Evolutionary conservation across 2,888 invertebrate genomes (phyloP).

Genomic region (Magallana nippona): DNA sequence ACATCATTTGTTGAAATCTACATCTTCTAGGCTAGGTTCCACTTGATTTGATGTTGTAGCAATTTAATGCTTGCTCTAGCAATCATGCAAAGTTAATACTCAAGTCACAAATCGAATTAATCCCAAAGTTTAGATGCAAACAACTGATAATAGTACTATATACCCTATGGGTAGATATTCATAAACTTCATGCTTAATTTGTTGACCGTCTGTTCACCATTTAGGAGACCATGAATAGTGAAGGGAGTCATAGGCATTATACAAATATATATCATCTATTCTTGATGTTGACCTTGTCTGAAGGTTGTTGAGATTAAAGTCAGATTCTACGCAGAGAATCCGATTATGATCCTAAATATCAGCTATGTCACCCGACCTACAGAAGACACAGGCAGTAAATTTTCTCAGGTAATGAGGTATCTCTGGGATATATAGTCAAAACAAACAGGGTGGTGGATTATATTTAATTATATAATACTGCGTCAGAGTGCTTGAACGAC

Average conservation of each 20-base stretch:
- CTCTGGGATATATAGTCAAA: not conserved
- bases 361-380: slow-evolving; percentile 9
- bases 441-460: not conserved
- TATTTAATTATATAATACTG: not conserved
- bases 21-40: too few relatives aligned
- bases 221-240: not conserved
- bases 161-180: too few relatives aligned
- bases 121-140: too few relatives aligned
- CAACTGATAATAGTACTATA: too few relatives aligned
- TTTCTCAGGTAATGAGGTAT: slow-evolving; percentile 30
- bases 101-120: too few relatives aligned
- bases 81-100: too few relatives aligned
- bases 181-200: too few relatives aligned
- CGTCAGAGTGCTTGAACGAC: not conserved
- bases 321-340: slow-evolving; percentile 1
- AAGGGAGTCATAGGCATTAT: not conserved
- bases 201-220: too few relatives aligned
- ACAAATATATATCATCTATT: not conserved
- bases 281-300: slow-evolving; percentile 10
- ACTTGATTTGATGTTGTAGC: too few relatives aligned
- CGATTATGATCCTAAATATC: slow-evolving; percentile 14
- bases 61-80: too few relatives aligned
- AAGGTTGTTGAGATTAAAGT: slow-evolving; percentile 28
- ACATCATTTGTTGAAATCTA: too few relatives aligned
- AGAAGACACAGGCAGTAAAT: slow-evolving; percentile 1